These are phyloP conservation scores for Xanthia icteritia DNA, from an alignment of 2,888 invertebrate species.

Conservation along the genomic window DNA sequence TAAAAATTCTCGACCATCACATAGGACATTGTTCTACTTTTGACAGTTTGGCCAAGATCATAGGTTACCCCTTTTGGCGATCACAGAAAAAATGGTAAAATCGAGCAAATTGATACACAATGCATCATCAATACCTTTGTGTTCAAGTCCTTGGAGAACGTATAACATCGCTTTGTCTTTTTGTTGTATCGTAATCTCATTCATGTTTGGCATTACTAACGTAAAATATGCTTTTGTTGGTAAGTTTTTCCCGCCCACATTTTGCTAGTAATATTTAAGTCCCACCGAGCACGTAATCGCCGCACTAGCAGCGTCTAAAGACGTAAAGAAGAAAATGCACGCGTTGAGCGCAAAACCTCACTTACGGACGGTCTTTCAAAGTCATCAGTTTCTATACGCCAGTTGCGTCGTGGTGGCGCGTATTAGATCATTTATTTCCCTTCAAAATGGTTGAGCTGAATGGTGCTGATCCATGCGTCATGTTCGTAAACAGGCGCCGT, in stretches of 20 bases:
- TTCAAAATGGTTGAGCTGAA: too few relatives aligned
- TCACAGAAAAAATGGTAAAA: neutral
- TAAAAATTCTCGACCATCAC: neutral
- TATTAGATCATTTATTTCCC: too few relatives aligned
- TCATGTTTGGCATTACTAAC: constrained; percentile 23
- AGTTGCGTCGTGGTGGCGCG: too few relatives aligned
- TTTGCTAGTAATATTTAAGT: neutral
- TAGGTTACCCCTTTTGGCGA: neutral
- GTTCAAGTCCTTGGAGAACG: neutral
- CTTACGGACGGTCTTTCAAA: too few relatives aligned
- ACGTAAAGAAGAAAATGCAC: too few relatives aligned
- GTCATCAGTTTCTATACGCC: too few relatives aligned
- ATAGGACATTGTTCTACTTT: too few relatives aligned
- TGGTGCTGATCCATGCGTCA: too few relatives aligned
- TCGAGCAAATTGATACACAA: neutral
- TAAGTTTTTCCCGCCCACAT: neutral
- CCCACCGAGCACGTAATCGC: neutral
- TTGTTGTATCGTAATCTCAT: constrained; percentile 15
- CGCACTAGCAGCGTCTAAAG: too few relatives aligned
- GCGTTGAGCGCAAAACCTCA: too few relatives aligned
- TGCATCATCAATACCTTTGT: neutral
- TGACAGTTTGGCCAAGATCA: neutral
- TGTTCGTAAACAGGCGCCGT: too few relatives aligned
- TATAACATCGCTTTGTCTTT: constrained; percentile 17
- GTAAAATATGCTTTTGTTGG: neutral